Evolutionary conservation across 2,113 vertebrate genomes (phyloP).

Genomic region (Callaeas wilsoni): DNA sequence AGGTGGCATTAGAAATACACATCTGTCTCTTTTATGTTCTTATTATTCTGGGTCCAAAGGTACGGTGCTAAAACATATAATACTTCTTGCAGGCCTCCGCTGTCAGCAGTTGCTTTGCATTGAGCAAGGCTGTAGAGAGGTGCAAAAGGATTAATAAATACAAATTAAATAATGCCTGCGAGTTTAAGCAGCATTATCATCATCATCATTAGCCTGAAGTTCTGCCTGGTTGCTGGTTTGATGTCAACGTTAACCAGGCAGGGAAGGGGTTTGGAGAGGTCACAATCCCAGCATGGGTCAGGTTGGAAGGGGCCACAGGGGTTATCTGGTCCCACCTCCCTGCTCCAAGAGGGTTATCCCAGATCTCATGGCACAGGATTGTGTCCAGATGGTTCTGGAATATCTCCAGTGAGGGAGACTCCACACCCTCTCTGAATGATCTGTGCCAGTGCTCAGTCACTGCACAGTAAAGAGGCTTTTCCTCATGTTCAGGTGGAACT

Average conservation of each 20-base stretch:
- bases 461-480: background rate
- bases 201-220: background rate
- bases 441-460: background rate
- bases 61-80: background rate
- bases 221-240: background rate
- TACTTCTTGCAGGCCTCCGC: background rate
- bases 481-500: background rate
- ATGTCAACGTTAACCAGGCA: background rate
- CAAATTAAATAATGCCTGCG: background rate
- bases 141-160: background rate
- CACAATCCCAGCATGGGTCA: background rate
- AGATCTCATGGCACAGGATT: background rate
- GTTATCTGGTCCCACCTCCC: background rate
- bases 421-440: too few relatives aligned
- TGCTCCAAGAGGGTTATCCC: background rate
- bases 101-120: conserved; percentile 40
- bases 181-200: background rate
- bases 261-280: background rate
- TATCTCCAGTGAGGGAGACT: background rate
- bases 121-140: background rate
- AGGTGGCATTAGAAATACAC: conserved; percentile 20
- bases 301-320: background rate
- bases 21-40: conserved; percentile 60
- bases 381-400: background rate
- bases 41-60: conserved; percentile 39